Conservation (phyloP, 1,140 invertebrate species). For the Anastatus disparis region DNA sequence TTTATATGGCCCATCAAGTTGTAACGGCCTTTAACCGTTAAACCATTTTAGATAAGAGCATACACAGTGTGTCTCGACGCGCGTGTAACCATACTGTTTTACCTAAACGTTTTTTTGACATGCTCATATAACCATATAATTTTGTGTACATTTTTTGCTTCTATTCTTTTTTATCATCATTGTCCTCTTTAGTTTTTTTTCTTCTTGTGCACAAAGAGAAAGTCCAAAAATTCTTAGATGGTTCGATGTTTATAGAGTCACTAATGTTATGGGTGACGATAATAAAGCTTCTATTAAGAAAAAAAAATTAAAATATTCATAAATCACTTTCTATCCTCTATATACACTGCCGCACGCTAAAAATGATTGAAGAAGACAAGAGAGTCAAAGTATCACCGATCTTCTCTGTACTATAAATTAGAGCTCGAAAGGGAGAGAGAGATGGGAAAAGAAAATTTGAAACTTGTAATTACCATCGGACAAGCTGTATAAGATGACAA, state of each 20-base stretch:
- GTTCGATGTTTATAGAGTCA: slow-evolving; percentile 24
- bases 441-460: neutral
- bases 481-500: neutral
- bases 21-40: slow-evolving; percentile 17
- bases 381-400: too few relatives aligned
- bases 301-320: too few relatives aligned
- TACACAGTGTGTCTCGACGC: neutral
- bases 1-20: slow-evolving; percentile 26
- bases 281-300: slow-evolving; percentile 1
- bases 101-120: slow-evolving; percentile 8
- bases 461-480: neutral
- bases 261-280: slow-evolving; percentile 14
- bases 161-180: too few relatives aligned
- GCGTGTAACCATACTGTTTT: neutral
- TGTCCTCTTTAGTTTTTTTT: too few relatives aligned
- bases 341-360: too few relatives aligned
- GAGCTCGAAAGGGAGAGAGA: too few relatives aligned
- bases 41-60: slow-evolving; percentile 31
- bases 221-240: slow-evolving; percentile 10
- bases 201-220: slow-evolving; percentile 7
- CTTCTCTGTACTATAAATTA: too few relatives aligned
- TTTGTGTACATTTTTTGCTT: neutral
- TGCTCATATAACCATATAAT: neutral
- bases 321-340: too few relatives aligned
- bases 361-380: too few relatives aligned